Conservation (phyloP, 1,140 invertebrate genomes). For the Neodiprion pinetum region DNA sequence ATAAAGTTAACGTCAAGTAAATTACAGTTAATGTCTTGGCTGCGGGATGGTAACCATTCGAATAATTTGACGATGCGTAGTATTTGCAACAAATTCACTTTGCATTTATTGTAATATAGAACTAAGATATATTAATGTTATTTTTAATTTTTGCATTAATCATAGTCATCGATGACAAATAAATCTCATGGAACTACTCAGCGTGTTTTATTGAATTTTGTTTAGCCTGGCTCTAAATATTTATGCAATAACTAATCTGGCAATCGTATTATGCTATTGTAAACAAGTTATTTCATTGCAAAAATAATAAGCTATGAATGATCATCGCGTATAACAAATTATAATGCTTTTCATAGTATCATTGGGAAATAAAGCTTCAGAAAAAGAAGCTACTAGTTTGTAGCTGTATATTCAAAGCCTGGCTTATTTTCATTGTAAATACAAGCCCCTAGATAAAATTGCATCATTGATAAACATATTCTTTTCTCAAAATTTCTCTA, state of each 20-base stretch:
- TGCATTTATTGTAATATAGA: constrained; percentile 3
- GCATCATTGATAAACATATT: too few species aligned
- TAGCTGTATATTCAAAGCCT: too few species aligned
- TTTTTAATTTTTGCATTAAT: constrained; percentile 8
- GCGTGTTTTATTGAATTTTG: constrained; percentile 27
- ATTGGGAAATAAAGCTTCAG: too few species aligned
- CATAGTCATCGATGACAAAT: constrained; percentile 22
- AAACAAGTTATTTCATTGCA: not conserved
- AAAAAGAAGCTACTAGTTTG: too few species aligned
- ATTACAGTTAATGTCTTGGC: not conserved
- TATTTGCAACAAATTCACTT: constrained; percentile 5
- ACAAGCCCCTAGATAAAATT: too few species aligned
- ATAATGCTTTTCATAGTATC: too few species aligned
- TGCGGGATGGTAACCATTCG: not conserved
- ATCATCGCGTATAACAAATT: constrained; percentile 12
- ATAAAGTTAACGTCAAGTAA: not conserved
- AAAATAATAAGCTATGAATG: not conserved
- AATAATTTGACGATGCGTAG: constrained; percentile 1
- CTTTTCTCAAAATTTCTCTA: not conserved
- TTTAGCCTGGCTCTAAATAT: constrained; percentile 3
- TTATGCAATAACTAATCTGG: not conserved
- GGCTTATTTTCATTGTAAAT: too few species aligned
- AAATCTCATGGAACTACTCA: constrained; percentile 25
- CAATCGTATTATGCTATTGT: not conserved
- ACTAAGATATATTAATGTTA: not conserved